Evolutionary conservation across 2,113 vertebrate genomes (phyloP).

Genomic region (Paraplagusia blochii): DNA sequence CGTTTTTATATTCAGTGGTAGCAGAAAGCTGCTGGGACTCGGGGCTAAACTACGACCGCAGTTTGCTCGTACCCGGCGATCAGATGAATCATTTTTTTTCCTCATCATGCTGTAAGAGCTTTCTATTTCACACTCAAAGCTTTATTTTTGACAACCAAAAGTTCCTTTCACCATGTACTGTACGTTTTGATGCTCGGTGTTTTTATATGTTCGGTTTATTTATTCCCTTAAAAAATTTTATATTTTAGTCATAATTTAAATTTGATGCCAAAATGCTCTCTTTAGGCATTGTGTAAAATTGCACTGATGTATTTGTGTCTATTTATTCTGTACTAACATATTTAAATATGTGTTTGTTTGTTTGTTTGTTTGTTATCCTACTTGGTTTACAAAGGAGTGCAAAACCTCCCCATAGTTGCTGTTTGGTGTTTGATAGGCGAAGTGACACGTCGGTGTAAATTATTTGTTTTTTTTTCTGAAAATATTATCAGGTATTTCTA

Average conservation of each 20-base stretch:
- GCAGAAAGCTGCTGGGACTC: constrained; percentile 60
- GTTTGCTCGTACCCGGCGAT: constrained; percentile 27
- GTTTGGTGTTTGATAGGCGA: constrained; percentile 65
- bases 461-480: constrained; percentile 43
- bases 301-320: constrained; percentile 69
- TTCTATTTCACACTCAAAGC: constrained; percentile 62
- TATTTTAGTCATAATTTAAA: constrained; percentile 64
- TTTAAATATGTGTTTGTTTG: constrained; percentile 66
- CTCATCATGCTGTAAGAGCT: constrained; percentile 45
- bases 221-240: constrained; percentile 62
- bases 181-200: constrained; percentile 69
- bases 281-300: constrained; percentile 62
- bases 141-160: constrained; percentile 75
- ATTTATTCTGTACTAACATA: constrained; percentile 73
- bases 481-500: constrained; percentile 62
- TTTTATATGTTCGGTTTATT: constrained; percentile 67
- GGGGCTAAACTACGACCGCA: constrained; percentile 32
- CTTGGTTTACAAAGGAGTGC: constrained; percentile 71
- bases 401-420: constrained; percentile 78
- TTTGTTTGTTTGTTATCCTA: constrained; percentile 58
- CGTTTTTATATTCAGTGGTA: constrained; percentile 47
- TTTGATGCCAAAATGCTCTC: constrained; percentile 71
- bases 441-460: constrained; percentile 21
- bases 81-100: constrained; percentile 42
- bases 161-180: constrained; percentile 71